Evolutionary conservation across 1,140 invertebrate genomes (phyloP), one percentile per base, ranked within the genome.

Genomic region (Thaumatotibia leucotreta): DNA sequence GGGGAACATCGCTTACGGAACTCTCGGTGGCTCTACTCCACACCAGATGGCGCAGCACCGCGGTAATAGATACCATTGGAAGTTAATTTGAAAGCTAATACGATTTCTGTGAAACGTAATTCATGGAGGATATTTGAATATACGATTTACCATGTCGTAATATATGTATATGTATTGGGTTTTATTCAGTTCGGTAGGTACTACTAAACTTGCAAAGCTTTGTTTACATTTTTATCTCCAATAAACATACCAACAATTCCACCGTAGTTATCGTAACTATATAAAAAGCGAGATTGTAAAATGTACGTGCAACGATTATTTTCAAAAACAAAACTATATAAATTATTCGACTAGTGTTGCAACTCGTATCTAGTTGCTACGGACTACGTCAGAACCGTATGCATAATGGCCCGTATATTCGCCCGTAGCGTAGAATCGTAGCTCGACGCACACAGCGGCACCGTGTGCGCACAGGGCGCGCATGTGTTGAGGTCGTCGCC

Each of bases 401-500:
- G 52, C 52, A 58, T 58, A 58, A 58, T 58, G 52, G 52, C 52
- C 52, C 52, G 52, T 58, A 58, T 58, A 58, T 58, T 58, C 23
- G 52, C 52, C 52, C 52, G 52, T 58, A 58, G 52, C 52, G 75
- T 69, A 78, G 64, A 64, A 65, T 70, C 76, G 80, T 79, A 80
- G 82, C 75, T 68, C 67, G 65, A 83, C 79, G 74, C 77, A 76
- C 74, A 79, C 76, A 77, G 64, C 32, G 70, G 68, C 73, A 33
- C n/a, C 0, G 39, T 45, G 17, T 45, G n/a, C n/a, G n/a, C 49
- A 9, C 29, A 10, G n/a, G 32, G 45, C 69, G 71, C 71, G 76
- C 75, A 80, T 78, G 83, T 74, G 73, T 70, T 74, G 72, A 58
- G 88, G 88, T 90, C 83, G 80, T 79, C 83, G 88, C 76, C 82